Base-by-base conservation (phyloP, 2,113 vertebrate species). In the Coptodon bakossiorum region DNA sequence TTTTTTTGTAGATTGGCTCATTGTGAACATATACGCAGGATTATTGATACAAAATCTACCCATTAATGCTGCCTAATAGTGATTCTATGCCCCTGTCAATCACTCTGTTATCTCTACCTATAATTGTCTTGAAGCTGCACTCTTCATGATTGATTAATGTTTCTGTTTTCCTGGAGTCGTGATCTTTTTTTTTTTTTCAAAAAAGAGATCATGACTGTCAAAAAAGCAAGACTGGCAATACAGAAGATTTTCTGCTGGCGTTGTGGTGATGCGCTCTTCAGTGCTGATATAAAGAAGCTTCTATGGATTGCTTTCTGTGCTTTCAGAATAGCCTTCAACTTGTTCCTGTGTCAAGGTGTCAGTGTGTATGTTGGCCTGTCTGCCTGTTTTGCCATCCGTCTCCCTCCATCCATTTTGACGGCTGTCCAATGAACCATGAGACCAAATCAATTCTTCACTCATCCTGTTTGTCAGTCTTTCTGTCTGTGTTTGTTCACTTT, bases 401-500 rank as follows among this genome's bases (percentile, higher is more conserved):
- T 92, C 88, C 73, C 80, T 94, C 93, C 86, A 89, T 93, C 83
- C 88, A 16, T 89, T 83, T 59, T 84, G 89, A 92, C 52, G 59
- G 63, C 91, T 92, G 89, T 90, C 91, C 91, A 85, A 79, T 86
- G 80, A 84, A 82, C 81, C 91, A 82, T 93, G 87, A 84, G 71
- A 79, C 36, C 76, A 52, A 91, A 94, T 93, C 94, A 93, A 90
- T 93, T 81, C 84, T 63, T 86, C 76, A 43, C 88, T 92, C 85
- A 54, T 92, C 82, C 85, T 22, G 38, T 94, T 87, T 83, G 90
- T 90, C 90, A 90, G 85, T 91, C 89, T 88, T 80, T 93, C 90
- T 86, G 80, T 94, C 86, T 94, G 90, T 93, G 45, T 78, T 92
- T 93, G 90, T 85, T 92, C 85, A 86, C 91, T 95, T 94, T 81